phyloP scores from a whole-genome alignment of 1,140 invertebrate species.

The Acromyrmex charruanus region DNA sequence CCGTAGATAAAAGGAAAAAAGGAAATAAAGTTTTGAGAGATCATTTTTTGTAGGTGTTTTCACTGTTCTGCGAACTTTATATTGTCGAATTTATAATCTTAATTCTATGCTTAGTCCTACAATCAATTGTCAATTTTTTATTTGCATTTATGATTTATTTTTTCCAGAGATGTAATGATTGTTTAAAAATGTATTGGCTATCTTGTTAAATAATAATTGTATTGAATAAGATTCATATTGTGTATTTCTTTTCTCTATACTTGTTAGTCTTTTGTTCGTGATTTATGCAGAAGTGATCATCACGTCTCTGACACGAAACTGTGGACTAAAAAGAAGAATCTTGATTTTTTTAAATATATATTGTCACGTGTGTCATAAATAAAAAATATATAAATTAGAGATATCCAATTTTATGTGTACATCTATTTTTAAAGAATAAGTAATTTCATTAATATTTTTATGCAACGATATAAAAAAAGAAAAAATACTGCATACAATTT shows the following conservation, averaged over 20 bases:
- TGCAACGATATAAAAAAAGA: background rate
- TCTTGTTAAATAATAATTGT: conserved; percentile 19
- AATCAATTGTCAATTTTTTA: background rate
- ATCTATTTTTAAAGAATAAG: background rate
- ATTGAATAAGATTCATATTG: background rate
- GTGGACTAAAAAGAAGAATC: no score
- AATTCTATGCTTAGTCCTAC: background rate
- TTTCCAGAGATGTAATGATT: background rate
- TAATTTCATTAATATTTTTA: background rate
- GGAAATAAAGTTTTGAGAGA: background rate
- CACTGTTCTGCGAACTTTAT: background rate
- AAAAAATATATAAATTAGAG: no score
- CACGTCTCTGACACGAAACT: no score
- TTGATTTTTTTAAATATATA: no score
- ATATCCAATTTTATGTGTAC: no score
- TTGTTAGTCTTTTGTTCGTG: no score
- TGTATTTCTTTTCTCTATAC: background rate
- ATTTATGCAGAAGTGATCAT: no score
- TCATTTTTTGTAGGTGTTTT: background rate
- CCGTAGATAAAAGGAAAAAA: background rate
- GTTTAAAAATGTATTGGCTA: background rate
- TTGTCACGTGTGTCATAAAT: no score
- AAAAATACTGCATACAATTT: no score
- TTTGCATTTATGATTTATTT: background rate
- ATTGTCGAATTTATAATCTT: background rate